Conservation (phyloP, 2,888 invertebrate species). For the Allygus modestus region DNA sequence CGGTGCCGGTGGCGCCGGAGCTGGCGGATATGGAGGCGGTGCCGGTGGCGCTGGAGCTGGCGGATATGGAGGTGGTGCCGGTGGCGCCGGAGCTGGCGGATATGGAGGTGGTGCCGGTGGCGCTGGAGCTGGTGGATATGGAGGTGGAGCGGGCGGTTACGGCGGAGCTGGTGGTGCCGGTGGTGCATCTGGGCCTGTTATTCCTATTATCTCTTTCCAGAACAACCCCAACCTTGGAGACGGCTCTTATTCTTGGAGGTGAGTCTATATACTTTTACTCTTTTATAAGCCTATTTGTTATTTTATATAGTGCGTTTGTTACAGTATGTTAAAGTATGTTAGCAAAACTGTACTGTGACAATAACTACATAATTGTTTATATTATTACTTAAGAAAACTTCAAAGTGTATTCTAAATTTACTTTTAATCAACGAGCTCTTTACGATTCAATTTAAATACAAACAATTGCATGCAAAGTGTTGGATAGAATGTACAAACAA, state of each 20-base stretch:
- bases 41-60: slow-evolving; percentile 70
- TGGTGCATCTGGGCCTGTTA: slow-evolving; percentile 72
- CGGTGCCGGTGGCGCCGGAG: slow-evolving; percentile 54
- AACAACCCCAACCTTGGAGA: slow-evolving; percentile 80
- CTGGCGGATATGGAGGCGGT: slow-evolving; percentile 64
- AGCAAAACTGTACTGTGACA: no score
- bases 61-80: slow-evolving; percentile 71
- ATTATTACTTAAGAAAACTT: no score
- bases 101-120: slow-evolving; percentile 45
- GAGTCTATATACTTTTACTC: no score
- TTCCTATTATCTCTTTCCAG: slow-evolving; percentile 80
- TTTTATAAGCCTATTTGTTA: no score
- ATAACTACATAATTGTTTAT: no score
- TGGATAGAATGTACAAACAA: no score
- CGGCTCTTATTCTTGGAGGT: slow-evolving; percentile 82
- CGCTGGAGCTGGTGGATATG: slow-evolving; percentile 68
- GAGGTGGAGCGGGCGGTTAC: slow-evolving; percentile 33
- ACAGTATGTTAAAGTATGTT: no score
- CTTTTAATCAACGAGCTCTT: no score
- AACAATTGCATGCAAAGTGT: no score
- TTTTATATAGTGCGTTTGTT: no score
- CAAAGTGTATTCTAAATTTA: no score
- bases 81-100: slow-evolving; percentile 69
- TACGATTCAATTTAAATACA: no score
- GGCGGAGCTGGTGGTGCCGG: slow-evolving; percentile 54